Base-by-base conservation (phyloP, 1,140 invertebrate species). In the Cyphomyrmex costatus region DNA sequence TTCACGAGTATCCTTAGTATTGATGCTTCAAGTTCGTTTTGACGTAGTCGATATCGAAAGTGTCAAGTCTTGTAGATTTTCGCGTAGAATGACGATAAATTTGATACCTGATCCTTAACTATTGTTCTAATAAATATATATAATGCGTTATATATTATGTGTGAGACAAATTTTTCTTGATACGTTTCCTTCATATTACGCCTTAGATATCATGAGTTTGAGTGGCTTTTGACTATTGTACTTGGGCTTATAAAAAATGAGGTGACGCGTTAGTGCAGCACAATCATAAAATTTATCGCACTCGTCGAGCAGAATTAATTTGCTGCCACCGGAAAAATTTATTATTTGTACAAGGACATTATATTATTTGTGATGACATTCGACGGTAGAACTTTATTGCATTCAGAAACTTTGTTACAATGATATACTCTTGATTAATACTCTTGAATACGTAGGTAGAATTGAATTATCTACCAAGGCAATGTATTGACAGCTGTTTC, bases 241-340 rank as follows among this genome's bases (percentile, higher is more conserved):
- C 10, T 36, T 68, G 42, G 19, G 5, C 4, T 36, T 68, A 27
- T n/a, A 7, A 19, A 53, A 51, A 36, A 24, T 21, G 1, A 80
- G 16, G 5, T n/a, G 24, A 27, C n/a, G 30, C 21, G 10, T 80
- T 8, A 21, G 8, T 14, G 33, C 71, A 10, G 8, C 3, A 6
- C 19, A 30, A 79, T 79, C 42, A 42, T 63, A 21, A 51, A 65
- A 66, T 79, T 65, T 65, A 65, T 78, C 42, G 19, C 16, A 10
- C 60, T 51, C 19, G 6, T 30, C n/a, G 60, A n/a, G 27, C 12
- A n/a, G 51, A 70, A 80, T 24, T 80, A 80, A 71, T 80, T 80
- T 56, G 21, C 14, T 42, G 24, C 49, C 49, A 16, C 14, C 24
- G 36, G 60, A 21, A 42, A 80, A 58, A 80, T 27, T 16, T 33